Conservation (phyloP, 1,140 invertebrate species). For the Episyrphus balteatus region DNA sequence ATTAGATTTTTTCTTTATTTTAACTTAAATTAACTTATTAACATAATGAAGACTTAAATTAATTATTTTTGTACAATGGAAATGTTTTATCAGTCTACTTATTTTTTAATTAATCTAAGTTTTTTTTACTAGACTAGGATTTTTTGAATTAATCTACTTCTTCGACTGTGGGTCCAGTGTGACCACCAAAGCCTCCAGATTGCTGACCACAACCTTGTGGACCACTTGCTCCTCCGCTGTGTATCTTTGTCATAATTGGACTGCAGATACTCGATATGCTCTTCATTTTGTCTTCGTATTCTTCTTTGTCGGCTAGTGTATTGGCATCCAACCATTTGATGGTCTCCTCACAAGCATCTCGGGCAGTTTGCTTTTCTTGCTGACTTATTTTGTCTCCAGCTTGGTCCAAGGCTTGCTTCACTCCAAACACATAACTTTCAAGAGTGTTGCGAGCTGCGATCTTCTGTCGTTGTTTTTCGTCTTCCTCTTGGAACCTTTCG, state of each 20-base stretch:
- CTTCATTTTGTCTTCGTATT: conserved; percentile 48
- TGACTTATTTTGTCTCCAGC: conserved; percentile 50
- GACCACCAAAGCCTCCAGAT: conserved; percentile 36
- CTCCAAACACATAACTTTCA: conserved; percentile 61
- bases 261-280: conserved; percentile 42
- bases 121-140: conserved; percentile 3
- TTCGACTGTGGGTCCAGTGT: conserved; percentile 52
- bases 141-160: conserved; percentile 56
- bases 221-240: conserved; percentile 35
- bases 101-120: background rate
- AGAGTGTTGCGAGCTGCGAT: conserved; percentile 48
- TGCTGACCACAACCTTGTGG: conserved; percentile 35
- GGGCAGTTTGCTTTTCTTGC: conserved; percentile 49
- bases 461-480: conserved; percentile 54
- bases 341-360: conserved; percentile 44
- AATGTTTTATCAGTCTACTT: no score
- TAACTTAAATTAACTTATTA: no score
- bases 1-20: no score
- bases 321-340: conserved; percentile 52
- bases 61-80: no score
- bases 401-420: conserved; percentile 48
- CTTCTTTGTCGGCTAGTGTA: conserved; percentile 50
- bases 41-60: no score
- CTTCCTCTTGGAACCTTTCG: conserved; percentile 40
- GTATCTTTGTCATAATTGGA: conserved; percentile 46